A percentile compares a stretch with the other conserved stretches of the same genome.
These are phyloP conservation scores for Marmota monax DNA, from an alignment of 2,113 vertebrate species.

Conservation along the genomic window DNA sequence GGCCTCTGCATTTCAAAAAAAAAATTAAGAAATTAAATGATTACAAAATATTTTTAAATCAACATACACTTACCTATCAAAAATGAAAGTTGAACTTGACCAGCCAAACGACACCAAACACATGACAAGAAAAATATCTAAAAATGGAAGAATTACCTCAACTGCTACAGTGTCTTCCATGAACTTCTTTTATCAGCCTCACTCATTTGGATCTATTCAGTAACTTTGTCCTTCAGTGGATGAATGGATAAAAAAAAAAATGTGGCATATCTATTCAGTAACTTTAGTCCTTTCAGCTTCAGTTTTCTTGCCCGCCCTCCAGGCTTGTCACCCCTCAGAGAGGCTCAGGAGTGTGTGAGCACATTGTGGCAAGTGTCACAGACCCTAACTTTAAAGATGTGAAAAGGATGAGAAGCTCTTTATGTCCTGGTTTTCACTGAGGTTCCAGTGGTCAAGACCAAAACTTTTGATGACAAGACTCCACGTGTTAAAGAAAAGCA, in stretches of 20 bases:
- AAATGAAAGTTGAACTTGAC: not conserved
- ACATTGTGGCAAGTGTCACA: not conserved
- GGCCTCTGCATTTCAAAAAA: not conserved
- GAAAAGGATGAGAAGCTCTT: not conserved
- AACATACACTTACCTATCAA: not conserved
- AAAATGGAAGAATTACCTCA: constrained; percentile 12
- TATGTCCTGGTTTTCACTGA: not conserved
- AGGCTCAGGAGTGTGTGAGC: not conserved
- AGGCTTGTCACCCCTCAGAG: not conserved
- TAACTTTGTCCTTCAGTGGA: not conserved
- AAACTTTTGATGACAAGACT: not conserved
- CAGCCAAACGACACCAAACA: not conserved
- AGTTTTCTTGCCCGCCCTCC: not conserved
- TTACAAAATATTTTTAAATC: not conserved
- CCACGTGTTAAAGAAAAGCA: not conserved
- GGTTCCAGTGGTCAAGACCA: not conserved
- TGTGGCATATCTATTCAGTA: not conserved
- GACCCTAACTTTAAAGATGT: not conserved
- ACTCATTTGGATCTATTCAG: not conserved
- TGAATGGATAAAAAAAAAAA: too few relatives aligned
- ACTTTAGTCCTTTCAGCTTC: not conserved
- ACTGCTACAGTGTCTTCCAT: not conserved
- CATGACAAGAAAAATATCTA: not conserved
- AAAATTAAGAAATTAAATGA: not conserved
- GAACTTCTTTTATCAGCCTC: not conserved